These are phyloP conservation scores for Ariolimax columbianus DNA, from an alignment of 2,888 invertebrate species.

Conservation along the genomic window DNA sequence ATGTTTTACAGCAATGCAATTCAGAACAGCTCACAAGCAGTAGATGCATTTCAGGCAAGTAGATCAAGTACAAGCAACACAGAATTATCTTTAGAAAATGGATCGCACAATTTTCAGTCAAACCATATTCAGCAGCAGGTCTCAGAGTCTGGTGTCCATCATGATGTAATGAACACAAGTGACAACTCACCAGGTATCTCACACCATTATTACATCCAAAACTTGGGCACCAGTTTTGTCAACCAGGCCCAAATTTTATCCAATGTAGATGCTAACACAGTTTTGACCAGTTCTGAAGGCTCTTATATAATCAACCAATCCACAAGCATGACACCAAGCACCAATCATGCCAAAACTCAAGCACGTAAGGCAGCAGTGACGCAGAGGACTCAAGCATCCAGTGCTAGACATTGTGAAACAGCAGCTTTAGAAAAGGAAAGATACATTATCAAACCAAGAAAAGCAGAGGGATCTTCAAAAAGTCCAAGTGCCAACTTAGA, in stretches of 20 bases:
- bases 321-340: slow-evolving; percentile 50
- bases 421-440: slow-evolving; percentile 14
- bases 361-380: background rate
- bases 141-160: background rate
- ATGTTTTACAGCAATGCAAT: background rate
- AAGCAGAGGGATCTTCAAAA: slow-evolving; percentile 10
- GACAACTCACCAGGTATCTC: background rate
- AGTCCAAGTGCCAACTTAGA: background rate
- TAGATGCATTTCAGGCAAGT: background rate
- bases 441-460: slow-evolving; percentile 33
- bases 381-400: background rate
- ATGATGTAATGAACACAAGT: background rate
- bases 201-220: background rate
- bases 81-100: background rate
- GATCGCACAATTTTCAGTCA: background rate
- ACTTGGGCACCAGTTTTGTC: background rate
- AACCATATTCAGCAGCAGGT: background rate
- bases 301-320: slow-evolving; percentile 18
- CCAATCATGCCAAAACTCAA: background rate
- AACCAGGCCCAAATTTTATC: background rate
- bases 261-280: background rate
- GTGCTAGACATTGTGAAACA: background rate
- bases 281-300: background rate
- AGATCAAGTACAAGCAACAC: background rate
- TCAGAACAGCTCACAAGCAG: background rate